phyloP scores from a whole-genome alignment of 2,888 invertebrate species.

The Nezara viridula region DNA sequence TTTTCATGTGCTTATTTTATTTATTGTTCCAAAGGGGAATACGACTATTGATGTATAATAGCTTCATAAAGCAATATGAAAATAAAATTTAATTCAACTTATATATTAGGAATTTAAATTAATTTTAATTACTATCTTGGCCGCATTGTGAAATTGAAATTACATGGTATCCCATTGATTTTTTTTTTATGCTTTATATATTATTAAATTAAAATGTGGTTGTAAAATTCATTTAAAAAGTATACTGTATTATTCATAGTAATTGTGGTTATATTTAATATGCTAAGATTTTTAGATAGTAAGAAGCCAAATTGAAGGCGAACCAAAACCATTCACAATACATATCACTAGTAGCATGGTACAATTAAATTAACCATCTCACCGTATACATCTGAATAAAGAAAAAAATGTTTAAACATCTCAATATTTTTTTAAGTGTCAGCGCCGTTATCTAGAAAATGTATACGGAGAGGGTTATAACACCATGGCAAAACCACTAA shows the following conservation, averaged over 20 bases:
- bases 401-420: conserved; percentile 50
- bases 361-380: conserved; percentile 45
- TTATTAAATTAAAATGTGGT: conserved; percentile 51
- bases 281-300: conserved; percentile 60
- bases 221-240: conserved; percentile 51
- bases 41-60: conserved; percentile 36
- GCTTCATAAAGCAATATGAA: conserved; percentile 50
- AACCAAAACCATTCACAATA: conserved; percentile 64
- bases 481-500: conserved; percentile 48
- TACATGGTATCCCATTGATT: conserved; percentile 30
- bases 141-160: conserved; percentile 21
- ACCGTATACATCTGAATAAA: conserved; percentile 53
- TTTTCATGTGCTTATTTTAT: conserved; percentile 51
- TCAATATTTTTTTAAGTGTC: conserved; percentile 62
- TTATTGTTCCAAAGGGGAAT: conserved; percentile 46
- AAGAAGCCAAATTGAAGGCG: conserved; percentile 62
- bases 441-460: conserved; percentile 63
- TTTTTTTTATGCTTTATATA: conserved; percentile 45
- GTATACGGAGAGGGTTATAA: conserved; percentile 46
- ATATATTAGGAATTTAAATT: conserved; percentile 11
- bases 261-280: conserved; percentile 50
- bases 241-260: conserved; percentile 52
- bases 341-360: conserved; percentile 61
- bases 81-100: conserved; percentile 37
- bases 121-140: too few relatives aligned